Evolutionary conservation across 2,888 invertebrate species (phyloP), one percentile per base, ranked within the genome.

Genomic region (Oligia fasciuncula): DNA sequence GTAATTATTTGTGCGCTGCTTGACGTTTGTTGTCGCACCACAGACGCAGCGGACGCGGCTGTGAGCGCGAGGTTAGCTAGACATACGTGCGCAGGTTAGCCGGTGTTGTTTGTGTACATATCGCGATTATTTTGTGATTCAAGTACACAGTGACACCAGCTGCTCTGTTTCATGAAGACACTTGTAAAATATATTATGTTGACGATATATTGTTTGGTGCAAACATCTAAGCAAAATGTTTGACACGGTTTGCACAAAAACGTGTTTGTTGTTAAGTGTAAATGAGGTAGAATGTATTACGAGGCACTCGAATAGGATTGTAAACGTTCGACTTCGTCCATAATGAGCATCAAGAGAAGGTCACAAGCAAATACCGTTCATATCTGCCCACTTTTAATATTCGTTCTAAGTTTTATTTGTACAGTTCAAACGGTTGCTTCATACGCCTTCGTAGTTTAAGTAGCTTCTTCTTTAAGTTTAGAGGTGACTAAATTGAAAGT

Each of bases 101-200:
- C 73, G 69, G 83, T 79, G 80, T 79, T 86, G 85, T 87, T 89
- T 82, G 82, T 79, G 73, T 79, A 87, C 65, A 83, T 68, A 86
- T 79, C 80, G 85, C 77, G 84, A 90, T 85, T 90, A 91, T 89
- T 91, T 90, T 78, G 86, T 90, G 89, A 93, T 92, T 91, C 89
- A 92, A 91, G 89, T 88, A 89, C 86, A 83, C 87, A 88, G 89
- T 94, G 93, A 93, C 94, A 94, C 93, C 93, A 93, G 89, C 89
- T 79, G 75, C 72, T 76, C 76, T 72, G 73, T 87, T 88, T 84
- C 43, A 83, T 80, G 86, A 86, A 89, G 72, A 73, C 82, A 81
- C 76, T 72, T 83, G 83, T 79, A 77, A 84, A 88, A 80, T 46
- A 67, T 73, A 69, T 73, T 78, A 80, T 72, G 35, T 73, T 74